A percentile compares a stretch with the other conserved stretches of the same genome.
Conservation (phyloP, 2,113 vertebrate species). For the Etheostoma spectabile region DNA sequence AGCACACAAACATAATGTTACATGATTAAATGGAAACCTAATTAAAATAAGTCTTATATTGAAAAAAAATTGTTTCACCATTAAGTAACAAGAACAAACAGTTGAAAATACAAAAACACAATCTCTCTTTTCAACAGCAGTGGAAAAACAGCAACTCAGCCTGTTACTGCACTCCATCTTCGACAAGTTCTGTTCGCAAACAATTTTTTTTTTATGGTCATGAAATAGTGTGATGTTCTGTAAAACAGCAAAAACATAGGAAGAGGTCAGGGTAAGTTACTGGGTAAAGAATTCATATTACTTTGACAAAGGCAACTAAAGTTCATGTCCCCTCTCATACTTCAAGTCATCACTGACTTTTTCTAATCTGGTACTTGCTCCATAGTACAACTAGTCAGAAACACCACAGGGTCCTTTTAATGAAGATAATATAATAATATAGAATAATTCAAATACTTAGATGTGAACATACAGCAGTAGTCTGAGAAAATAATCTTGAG, state of each 20-base stretch:
- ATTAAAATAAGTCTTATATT: neutral
- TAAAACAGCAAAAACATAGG: neutral
- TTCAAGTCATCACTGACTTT: too few species aligned
- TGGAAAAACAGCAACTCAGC: neutral
- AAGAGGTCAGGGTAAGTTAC: neutral
- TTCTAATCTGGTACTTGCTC: neutral
- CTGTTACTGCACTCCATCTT: neutral
- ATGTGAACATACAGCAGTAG: too few species aligned
- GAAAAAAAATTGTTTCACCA: too few species aligned
- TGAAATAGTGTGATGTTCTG: neutral
- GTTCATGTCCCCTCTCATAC: neutral
- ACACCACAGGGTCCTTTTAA: neutral
- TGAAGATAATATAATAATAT: neutral
- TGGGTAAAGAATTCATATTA: neutral
- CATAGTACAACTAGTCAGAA: neutral
- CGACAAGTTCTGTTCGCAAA: neutral
- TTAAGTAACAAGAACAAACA: neutral
- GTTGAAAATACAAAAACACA: neutral
- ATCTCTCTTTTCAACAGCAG: neutral
- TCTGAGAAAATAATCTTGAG: too few species aligned
- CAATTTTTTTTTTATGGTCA: neutral
- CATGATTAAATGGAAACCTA: neutral
- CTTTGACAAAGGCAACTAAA: neutral
- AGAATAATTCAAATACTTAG: too few species aligned
- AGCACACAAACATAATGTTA: neutral